Conservation (phyloP, 2,797 vertebrate genomes). For the Esox masquinongy region DNA sequence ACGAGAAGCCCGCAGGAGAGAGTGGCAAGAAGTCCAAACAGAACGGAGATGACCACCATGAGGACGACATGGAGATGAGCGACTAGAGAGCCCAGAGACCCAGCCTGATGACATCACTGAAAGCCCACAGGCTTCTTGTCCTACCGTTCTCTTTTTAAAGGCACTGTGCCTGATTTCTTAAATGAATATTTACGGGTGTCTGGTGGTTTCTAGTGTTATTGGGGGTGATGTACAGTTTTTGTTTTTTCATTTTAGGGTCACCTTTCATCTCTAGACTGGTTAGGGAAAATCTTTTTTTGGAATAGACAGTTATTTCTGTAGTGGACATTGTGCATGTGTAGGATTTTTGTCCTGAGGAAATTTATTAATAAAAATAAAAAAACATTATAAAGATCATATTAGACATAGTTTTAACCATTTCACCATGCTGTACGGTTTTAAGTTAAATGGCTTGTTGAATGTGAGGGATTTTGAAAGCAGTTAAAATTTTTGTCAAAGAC, state of each 20-base stretch:
- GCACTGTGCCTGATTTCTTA: constrained; percentile 58
- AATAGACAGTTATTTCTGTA: constrained; percentile 30
- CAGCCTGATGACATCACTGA: constrained; percentile 38
- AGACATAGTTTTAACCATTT: constrained; percentile 60
- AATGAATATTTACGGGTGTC: constrained; percentile 32
- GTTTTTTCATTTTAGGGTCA: constrained; percentile 40
- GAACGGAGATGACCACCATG: constrained; percentile 93
- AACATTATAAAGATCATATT: constrained; percentile 33
- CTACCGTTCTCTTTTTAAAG: constrained; percentile 61
- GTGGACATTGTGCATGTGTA: constrained; percentile 31
- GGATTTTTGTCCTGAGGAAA: constrained; percentile 30
- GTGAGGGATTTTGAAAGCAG: constrained; percentile 23
- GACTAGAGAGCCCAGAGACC: constrained; percentile 72
- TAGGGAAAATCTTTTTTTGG: constrained; percentile 42
- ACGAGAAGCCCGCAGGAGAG: constrained; percentile 74
- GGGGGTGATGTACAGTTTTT: constrained; percentile 48
- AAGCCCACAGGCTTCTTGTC: constrained; percentile 71
- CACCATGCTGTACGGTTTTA: constrained; percentile 55
- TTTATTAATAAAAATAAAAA: constrained; percentile 42
- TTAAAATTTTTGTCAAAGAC: constrained; percentile 22
- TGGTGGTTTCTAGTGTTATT: constrained; percentile 59
- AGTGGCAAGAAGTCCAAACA: constrained; percentile 85
- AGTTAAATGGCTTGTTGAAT: constrained; percentile 44
- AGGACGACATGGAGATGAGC: constrained; percentile 99
- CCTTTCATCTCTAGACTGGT: constrained; percentile 23